Evolutionary conservation across 2,113 vertebrate species (phyloP), one percentile per base, ranked within the genome.

Genomic region (Globicephala melas): DNA sequence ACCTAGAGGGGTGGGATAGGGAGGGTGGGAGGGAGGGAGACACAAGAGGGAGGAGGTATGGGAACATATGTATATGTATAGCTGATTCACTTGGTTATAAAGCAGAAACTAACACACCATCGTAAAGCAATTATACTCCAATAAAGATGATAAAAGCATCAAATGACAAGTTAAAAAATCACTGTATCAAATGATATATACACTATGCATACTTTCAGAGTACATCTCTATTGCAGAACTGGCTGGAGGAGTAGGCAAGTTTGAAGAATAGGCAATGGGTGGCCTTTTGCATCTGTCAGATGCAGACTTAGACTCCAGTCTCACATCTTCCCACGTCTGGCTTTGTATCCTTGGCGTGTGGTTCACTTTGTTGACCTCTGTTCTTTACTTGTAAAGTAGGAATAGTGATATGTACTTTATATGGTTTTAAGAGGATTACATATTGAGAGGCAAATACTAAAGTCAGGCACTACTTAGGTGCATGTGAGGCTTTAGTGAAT

Each of bases 81-180:
- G 3, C 50, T 50, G 50, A 50, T 50, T 50, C 50, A 50, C 50
- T 50, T 50, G 4, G 50, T 50, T 50, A 50, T 50, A 50, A 50
- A 50, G 13, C 50, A 15, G 50, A 50, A 50, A 50, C 50, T 50
- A 50, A 50, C 50, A 50, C 47, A 50, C 50, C 13, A 15, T 50
- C 3, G 0, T 50, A 50, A 53, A 53, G 50, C 50, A 53, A 53
- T 53, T 53, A 53, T 53, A 53, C 50, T 53, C 50, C 50, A 53
- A 53, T 53, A 53, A 53, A 17, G 50, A 53, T 53, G 50, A 5
- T 15, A 20, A 58, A 58, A 97, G 68, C 63, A 65, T 83, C 41
- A 53, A 97, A 93, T 94, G 81, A 92, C 21, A 97, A 97, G 77
- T 92, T 94, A 63, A 93, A 55, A 73, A 77, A 36, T 18, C 28